These are phyloP conservation scores for Thalassoma bifasciatum DNA, from an alignment of 2,113 vertebrate genomes.

Conservation along the genomic window DNA sequence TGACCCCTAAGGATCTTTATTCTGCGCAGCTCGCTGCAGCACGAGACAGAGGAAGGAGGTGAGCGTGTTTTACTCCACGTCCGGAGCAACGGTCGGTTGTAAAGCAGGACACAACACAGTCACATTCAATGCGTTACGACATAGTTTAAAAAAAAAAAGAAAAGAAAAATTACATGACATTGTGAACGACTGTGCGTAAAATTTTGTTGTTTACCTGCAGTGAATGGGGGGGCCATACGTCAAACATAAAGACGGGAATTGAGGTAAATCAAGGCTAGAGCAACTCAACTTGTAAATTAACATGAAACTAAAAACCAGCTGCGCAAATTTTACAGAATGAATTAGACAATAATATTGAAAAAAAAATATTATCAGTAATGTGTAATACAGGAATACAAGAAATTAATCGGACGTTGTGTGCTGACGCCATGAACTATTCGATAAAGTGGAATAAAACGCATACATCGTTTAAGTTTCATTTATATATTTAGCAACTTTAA, in stretches of 20 bases:
- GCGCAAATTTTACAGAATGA: neutral
- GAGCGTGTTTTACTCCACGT: neutral
- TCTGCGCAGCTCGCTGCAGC: neutral
- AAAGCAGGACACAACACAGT: neutral
- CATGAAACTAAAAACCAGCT: neutral
- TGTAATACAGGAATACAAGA: neutral
- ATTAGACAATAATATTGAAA: too few relatives aligned
- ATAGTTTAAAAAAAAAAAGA: too few relatives aligned
- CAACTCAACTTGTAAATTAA: neutral
- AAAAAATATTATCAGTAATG: too few relatives aligned
- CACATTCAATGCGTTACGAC: too few relatives aligned
- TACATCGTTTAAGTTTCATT: too few relatives aligned
- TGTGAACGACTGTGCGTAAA: too few relatives aligned
- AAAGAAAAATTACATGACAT: too few relatives aligned
- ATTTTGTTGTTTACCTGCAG: too few relatives aligned
- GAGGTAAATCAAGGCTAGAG: neutral
- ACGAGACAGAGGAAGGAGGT: neutral
- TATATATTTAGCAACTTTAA: neutral
- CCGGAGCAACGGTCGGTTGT: neutral
- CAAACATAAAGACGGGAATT: neutral
- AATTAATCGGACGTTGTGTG: neutral
- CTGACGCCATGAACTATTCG: neutral
- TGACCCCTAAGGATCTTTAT: constrained; percentile 3
- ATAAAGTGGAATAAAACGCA: too few relatives aligned
- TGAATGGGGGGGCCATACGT: too few relatives aligned